phyloP scores from a whole-genome alignment of 2,888 invertebrate genomes.

The Zele albiditarsus region DNA sequence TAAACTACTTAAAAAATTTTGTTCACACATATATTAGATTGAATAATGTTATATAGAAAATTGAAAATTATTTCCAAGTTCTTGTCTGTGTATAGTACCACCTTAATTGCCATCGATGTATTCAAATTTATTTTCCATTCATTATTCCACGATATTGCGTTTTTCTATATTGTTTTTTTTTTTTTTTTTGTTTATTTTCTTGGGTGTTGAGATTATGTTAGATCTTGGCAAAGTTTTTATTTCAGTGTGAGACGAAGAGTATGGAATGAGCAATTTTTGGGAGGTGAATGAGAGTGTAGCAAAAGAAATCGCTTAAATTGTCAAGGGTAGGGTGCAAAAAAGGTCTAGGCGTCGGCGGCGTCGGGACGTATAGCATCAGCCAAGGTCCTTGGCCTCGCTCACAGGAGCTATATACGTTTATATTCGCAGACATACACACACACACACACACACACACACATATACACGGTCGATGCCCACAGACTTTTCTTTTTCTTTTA shows the following conservation, averaged over 20 bases:
- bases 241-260: background rate
- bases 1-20: no score
- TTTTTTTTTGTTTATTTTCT: no score
- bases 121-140: background rate
- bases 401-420: conserved; percentile 67
- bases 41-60: no score
- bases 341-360: conserved; percentile 35
- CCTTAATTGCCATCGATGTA: background rate
- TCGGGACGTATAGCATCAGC: conserved; percentile 24
- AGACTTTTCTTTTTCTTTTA: conserved; percentile 14
- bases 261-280: no score
- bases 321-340: conserved; percentile 20
- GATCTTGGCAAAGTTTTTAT: background rate
- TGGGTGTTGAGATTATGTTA: background rate
- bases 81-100: no score
- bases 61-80: no score
- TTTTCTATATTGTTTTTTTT: no score
- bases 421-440: conserved; percentile 49
- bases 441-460: conserved; percentile 49
- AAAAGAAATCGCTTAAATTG: conserved; percentile 23
- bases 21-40: no score
- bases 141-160: background rate
- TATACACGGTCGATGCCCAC: background rate
- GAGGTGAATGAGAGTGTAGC: background rate
- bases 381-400: conserved; percentile 66